Evolutionary conservation across 2,888 invertebrate species (phyloP), one percentile per base, ranked within the genome.

Genomic region (Alcis repandata): DNA sequence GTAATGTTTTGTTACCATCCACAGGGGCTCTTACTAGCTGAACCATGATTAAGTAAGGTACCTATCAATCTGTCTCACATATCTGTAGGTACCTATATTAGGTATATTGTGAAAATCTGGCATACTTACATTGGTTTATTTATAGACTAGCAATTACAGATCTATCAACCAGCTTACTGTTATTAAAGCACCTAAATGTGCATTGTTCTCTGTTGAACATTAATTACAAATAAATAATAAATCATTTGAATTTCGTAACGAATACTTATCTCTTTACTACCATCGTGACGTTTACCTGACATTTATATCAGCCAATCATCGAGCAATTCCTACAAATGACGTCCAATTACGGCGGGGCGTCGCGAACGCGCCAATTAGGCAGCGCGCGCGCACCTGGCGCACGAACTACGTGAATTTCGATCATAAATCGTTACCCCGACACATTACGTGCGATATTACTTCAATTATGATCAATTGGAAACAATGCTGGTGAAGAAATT

Each of bases 321-420:
- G 79, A 75, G 76, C 85, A 86, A 91, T 91, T 85, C 85, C 82
- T 79, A 83, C 84, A 90, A 91, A 89, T 87, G 88, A 87, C 82
- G 82, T 84, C 90, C 91, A 91, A 91, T 91, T 90, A 91, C 85
- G 83, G 62, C 84, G 83, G 82, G 87, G 91, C 87, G 90, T 88
- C 88, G 83, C 82, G 84, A 83, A 82, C 84, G 86, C 86, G 87
- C 90, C 91, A 92, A 91, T 92, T 91, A 91, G 87, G 84, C 83
- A 86, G 86, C 82, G 82, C 78, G 79, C 77, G 87, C 86, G 84
- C 90, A 91, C 91, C 91, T 91, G 91, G 90, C 84, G 80, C 90
- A 89, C 90, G 91, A 89, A 79, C 85, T 82, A 75, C 78, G 81
- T 79, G 71, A 77, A 79, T 69, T 82, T 77, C 76, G 80, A 84